These are phyloP conservation scores for Myocastor coypus DNA, from an alignment of 2,113 vertebrate genomes.

Conservation along the genomic window DNA sequence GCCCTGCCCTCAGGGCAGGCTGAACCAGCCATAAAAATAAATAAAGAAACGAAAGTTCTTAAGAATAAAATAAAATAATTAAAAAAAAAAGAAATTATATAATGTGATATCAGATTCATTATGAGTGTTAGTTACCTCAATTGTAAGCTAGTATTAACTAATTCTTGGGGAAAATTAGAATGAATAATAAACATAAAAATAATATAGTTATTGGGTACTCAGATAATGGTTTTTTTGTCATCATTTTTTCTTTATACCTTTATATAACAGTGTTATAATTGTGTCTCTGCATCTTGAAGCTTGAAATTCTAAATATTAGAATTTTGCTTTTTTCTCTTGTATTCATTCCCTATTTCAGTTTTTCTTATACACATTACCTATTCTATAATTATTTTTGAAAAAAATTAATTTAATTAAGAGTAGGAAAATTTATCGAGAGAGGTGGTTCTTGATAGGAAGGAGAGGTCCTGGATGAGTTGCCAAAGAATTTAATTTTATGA, in stretches of 20 bases:
- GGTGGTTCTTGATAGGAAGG: background rate
- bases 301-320: constrained; percentile 20
- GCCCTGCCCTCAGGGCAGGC: too few relatives aligned
- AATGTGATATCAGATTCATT: background rate
- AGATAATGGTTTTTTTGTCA: constrained; percentile 7
- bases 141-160: constrained; percentile 13
- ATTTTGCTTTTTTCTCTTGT: constrained; percentile 16
- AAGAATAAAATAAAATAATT: too few relatives aligned
- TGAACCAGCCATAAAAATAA: too few relatives aligned
- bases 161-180: constrained; percentile 18
- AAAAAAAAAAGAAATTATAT: too few relatives aligned
- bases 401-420: background rate
- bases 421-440: background rate
- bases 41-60: too few relatives aligned
- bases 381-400: constrained; percentile 18
- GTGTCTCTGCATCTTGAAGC: background rate
- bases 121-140: constrained; percentile 1
- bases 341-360: constrained; percentile 26
- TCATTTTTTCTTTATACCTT: background rate
- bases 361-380: background rate
- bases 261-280: constrained; percentile 29
- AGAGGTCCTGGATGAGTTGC: background rate
- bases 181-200: constrained; percentile 41
- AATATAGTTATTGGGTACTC: background rate
- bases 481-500: constrained; percentile 24